Evolutionary conservation across 2,888 invertebrate genomes (phyloP), one percentile per base, ranked within the genome.

Genomic region (Drosophila merina): DNA sequence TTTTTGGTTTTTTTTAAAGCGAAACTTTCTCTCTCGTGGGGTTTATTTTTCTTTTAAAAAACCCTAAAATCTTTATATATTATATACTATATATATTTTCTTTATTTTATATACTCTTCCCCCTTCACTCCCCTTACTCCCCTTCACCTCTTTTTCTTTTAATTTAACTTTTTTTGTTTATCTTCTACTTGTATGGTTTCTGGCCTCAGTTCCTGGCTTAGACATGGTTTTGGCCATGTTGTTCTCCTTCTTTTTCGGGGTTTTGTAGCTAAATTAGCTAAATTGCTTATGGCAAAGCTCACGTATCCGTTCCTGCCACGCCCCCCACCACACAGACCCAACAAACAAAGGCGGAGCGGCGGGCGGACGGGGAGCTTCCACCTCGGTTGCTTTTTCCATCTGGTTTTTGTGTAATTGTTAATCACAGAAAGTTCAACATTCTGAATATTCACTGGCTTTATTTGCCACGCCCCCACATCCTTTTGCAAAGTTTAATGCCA

Each of bases 241-340:
- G 5, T 28, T 28, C 28, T 4, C 6, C 6, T 28, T 28, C 28
- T 28, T 36, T n/a, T 36, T 36, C n/a, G 36, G 63, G 36, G 63
- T 52, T 63, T 54, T 63, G 64, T 47, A 33, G 63, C 64, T 63
- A 84, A 86, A 86, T 84, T 86, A 85, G 77, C 86, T 85, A 86
- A 89, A 88, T 87, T 89, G 79, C 89, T 88, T 86, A 85, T 85
- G 88, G 88, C 86, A 88, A 64, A 49, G 86, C 81, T 83, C 86
- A 88, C 88, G 88, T 89, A 83, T 67, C 74, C 66, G 66, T 51
- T 68, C 62, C 72, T 59, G 63, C 68, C 77, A 77, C 49, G 50
- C 38, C 50, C 20, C 20, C 50, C 25, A 36, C 9, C 33, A 14
- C 4, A 4, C 7, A 28, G 20, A 20, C 3, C 2, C 36, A n/a